Conservation (phyloP, 2,797 vertebrate genomes). For the Pogoniulus pusillus region DNA sequence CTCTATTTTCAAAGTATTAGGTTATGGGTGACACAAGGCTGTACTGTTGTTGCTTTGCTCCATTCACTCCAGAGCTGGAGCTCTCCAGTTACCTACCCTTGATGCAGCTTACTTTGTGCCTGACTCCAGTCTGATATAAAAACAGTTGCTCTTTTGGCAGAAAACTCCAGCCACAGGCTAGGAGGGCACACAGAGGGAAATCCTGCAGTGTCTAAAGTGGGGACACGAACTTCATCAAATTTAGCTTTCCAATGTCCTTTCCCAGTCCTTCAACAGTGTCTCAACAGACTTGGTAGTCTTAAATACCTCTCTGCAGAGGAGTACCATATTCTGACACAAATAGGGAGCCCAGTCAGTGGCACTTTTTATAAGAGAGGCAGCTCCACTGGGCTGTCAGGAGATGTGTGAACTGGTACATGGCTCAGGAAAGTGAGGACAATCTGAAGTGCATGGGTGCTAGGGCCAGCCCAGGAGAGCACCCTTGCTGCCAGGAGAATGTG, state of each 20-base stretch:
- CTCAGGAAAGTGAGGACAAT: neutral
- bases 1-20: neutral
- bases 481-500: neutral
- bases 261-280: neutral
- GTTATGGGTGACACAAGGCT: neutral
- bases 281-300: neutral
- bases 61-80: neutral
- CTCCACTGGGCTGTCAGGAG: neutral
- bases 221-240: neutral
- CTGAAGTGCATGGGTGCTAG: neutral
- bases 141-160: neutral
- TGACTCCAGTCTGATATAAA: neutral
- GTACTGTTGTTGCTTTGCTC: neutral
- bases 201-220: neutral
- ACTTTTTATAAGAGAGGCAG: neutral
- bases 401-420: neutral
- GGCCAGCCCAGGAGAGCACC: neutral
- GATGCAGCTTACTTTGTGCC: neutral
- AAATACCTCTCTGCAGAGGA: neutral
- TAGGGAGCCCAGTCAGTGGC: neutral
- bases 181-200: neutral
- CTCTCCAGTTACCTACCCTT: neutral
- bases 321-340: neutral
- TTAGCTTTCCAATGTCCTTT: neutral
- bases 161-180: neutral